These are phyloP conservation scores for Rotaria magnacalcarata DNA, from an alignment of 2,888 invertebrate species.

Conservation along the genomic window DNA sequence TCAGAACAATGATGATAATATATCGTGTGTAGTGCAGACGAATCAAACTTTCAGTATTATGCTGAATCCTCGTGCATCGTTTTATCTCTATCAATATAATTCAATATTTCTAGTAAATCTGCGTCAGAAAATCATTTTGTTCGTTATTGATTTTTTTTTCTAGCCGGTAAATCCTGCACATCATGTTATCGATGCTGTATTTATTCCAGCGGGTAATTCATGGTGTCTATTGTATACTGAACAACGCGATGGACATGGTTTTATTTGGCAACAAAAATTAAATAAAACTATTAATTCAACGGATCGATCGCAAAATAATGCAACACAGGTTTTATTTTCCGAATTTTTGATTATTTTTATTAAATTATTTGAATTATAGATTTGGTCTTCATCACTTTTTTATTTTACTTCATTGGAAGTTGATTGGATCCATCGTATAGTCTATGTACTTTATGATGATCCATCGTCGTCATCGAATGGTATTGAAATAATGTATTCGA, in stretches of 20 bases:
- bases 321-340: neutral
- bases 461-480: neutral
- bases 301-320: neutral
- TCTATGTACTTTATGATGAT: conserved; percentile 8
- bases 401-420: neutral
- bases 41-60: neutral
- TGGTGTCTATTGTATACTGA: neutral
- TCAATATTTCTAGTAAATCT: neutral
- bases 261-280: conserved; percentile 15
- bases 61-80: conserved; percentile 21
- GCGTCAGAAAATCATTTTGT: neutral
- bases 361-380: neutral
- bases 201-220: neutral
- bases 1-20: neutral
- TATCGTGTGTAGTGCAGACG: neutral
- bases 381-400: neutral
- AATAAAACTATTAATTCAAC: neutral
- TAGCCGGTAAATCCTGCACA: neutral
- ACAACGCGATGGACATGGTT: neutral
- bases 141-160: neutral
- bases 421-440: conserved; percentile 24
- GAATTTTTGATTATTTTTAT: no score
- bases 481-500: conserved; percentile 5
- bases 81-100: neutral
- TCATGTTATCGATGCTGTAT: neutral